Evolutionary conservation across 1,140 invertebrate species (phyloP).

Genomic region (Colletes gigas): DNA sequence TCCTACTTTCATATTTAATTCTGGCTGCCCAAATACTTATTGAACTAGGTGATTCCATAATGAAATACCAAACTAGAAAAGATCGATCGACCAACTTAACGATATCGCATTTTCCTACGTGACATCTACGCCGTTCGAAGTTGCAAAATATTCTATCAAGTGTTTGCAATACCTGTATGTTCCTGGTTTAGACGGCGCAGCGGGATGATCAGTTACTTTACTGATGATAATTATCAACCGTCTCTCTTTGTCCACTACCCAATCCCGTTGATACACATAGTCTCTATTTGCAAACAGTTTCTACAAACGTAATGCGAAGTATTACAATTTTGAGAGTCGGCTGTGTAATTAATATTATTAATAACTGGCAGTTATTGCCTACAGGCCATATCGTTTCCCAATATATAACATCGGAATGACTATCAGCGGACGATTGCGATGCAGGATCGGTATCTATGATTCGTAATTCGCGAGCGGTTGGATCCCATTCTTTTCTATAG

Average conservation of each 20-base stretch:
- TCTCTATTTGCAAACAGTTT: constrained; percentile 92
- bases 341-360: not conserved
- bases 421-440: constrained; percentile 67
- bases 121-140: not conserved
- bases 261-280: constrained; percentile 91
- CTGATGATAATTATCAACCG: constrained; percentile 84
- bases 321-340: constrained; percentile 16
- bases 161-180: constrained; percentile 79
- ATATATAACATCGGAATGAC: constrained; percentile 89
- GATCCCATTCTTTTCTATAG: constrained; percentile 91
- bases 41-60: constrained; percentile 28
- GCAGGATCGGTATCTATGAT: constrained; percentile 85
- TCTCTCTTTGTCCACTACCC: constrained; percentile 82
- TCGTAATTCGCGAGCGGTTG: constrained; percentile 86
- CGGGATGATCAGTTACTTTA: constrained; percentile 83
- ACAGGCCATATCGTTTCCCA: constrained; percentile 93
- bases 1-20: constrained; percentile 31
- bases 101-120: not conserved
- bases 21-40: constrained; percentile 11
- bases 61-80: constrained; percentile 31
- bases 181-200: constrained; percentile 82
- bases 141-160: not conserved
- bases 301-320: constrained; percentile 76
- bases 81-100: constrained; percentile 14
- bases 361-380: not conserved